A percentile compares a stretch with the other conserved stretches of the same genome.
Evolutionary conservation across 1,140 invertebrate genomes (phyloP).

Genomic region (Theocolax elegans): DNA sequence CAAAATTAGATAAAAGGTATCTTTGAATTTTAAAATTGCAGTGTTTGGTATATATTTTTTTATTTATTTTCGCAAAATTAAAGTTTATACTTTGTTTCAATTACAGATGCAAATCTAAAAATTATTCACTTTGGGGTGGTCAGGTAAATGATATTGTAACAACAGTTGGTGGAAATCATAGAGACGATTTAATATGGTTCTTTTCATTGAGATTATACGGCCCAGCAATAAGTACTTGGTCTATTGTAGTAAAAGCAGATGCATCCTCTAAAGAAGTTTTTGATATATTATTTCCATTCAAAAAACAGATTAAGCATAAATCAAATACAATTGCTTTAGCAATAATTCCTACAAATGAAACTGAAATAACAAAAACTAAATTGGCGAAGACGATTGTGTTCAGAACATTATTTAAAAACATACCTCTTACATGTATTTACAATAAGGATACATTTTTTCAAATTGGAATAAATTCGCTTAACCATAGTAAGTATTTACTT

Average conservation of each 20-base stretch:
- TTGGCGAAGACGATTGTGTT: background rate
- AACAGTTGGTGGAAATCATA: background rate
- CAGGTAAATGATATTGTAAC: background rate
- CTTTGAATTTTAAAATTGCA: background rate
- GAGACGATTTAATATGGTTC: background rate
- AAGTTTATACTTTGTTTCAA: background rate
- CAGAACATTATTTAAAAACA: background rate
- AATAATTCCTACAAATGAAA: background rate
- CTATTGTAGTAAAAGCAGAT: background rate
- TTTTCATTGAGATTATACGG: background rate
- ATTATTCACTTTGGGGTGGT: constrained; percentile 9
- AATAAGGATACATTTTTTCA: background rate
- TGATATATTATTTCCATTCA: background rate
- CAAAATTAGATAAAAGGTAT: background rate
- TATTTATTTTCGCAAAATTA: background rate
- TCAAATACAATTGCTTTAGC: background rate
- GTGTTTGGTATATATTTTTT: background rate
- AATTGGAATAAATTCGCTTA: background rate
- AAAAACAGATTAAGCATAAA: background rate
- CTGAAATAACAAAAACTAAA: background rate
- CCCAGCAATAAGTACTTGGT: background rate
- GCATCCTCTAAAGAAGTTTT: background rate
- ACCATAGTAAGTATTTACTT: background rate
- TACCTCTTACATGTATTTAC: background rate
- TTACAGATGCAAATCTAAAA: background rate